These are phyloP conservation scores for Pseudomyrmex pallidus DNA, from an alignment of 1,140 invertebrate species.

Conservation along the genomic window DNA sequence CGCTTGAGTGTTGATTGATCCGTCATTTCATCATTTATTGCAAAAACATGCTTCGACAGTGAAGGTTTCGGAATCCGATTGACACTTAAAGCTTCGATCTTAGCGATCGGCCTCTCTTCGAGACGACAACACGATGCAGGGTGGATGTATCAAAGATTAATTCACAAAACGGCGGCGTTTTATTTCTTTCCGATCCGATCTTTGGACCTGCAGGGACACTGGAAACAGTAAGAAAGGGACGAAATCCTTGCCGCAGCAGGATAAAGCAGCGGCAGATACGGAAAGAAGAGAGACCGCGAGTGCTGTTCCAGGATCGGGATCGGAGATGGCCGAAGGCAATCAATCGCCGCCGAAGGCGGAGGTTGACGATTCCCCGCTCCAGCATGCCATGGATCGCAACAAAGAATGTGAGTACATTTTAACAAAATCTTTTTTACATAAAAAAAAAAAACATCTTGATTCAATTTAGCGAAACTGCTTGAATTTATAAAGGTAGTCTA, in stretches of 20 bases:
- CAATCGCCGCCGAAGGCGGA: constrained; percentile 94
- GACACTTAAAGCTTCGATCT: constrained; percentile 66
- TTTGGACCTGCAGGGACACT: constrained; percentile 67
- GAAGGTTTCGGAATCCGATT: constrained; percentile 62
- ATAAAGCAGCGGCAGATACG: constrained; percentile 76
- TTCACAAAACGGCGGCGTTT: constrained; percentile 72
- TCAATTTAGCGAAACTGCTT: too few relatives aligned
- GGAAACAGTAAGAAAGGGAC: constrained; percentile 79
- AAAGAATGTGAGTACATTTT: constrained; percentile 94
- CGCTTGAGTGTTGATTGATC: constrained; percentile 73
- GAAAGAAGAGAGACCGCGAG: constrained; percentile 81
- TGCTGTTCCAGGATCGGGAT: constrained; percentile 81
- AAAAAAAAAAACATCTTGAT: too few relatives aligned
- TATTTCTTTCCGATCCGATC: constrained; percentile 61
- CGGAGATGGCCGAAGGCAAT: constrained; percentile 89
- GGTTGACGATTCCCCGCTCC: constrained; percentile 96
- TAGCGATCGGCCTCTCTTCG: constrained; percentile 16
- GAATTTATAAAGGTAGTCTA: neutral
- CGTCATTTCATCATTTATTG: constrained; percentile 68
- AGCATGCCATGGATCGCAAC: constrained; percentile 97
- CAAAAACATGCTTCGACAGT: constrained; percentile 64
- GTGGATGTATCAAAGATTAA: constrained; percentile 74
- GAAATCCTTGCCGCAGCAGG: constrained; percentile 78
- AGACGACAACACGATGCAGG: constrained; percentile 2
- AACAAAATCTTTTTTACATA: constrained; percentile 7